Conservation (phyloP, 92 coral and sea anemone species). For the Porites evermanni region DNA sequence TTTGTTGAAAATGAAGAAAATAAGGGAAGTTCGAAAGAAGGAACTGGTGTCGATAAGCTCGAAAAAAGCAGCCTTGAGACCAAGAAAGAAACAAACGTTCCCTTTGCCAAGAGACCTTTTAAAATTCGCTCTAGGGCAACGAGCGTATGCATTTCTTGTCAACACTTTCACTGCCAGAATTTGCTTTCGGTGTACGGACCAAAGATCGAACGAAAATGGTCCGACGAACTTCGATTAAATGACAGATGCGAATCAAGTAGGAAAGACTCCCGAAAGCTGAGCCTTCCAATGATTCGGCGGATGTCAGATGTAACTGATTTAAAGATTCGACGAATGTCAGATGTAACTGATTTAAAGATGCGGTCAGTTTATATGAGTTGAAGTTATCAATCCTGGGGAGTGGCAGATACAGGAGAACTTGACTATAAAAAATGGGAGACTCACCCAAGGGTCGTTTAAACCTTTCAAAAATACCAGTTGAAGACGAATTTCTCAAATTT, state of each 20-base stretch:
- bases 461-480: no score
- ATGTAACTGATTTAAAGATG: neutral
- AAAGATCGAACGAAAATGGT: neutral
- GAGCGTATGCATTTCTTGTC: conserved; percentile 1
- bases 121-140: conserved; percentile 17
- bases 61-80: neutral
- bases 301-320: neutral
- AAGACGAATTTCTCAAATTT: no score
- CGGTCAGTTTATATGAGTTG: no score
- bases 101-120: neutral
- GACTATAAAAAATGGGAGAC: no score
- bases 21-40: neutral
- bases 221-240: neutral
- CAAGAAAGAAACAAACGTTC: neutral
- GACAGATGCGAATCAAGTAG: neutral
- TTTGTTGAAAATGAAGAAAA: neutral
- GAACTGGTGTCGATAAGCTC: neutral
- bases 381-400: no score
- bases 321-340: neutral
- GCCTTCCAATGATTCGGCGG: neutral
- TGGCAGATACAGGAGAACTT: no score
- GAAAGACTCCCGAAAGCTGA: neutral
- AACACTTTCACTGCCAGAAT: neutral
- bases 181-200: neutral
- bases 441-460: no score